Evolutionary conservation across 1,140 invertebrate species (phyloP).

Genomic region (Polyergus mexicanus): DNA sequence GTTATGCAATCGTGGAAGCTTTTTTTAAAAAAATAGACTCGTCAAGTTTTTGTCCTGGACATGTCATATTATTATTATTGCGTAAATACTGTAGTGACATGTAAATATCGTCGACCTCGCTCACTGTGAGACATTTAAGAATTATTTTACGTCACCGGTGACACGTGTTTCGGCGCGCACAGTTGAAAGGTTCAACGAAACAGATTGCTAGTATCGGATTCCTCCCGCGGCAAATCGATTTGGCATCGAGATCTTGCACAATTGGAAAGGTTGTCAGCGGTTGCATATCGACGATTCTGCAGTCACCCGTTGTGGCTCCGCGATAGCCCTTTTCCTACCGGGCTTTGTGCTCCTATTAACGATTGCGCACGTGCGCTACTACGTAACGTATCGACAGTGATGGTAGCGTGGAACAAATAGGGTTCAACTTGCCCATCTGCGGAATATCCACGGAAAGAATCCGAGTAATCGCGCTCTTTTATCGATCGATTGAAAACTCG

Average conservation of each 20-base stretch:
- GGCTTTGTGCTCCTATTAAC: constrained; percentile 68
- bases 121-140: neutral
- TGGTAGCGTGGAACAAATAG: constrained; percentile 24
- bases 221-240: constrained; percentile 62
- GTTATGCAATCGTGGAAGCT: neutral
- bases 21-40: neutral
- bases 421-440: constrained; percentile 10
- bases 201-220: constrained; percentile 60
- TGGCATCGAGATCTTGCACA: constrained; percentile 70
- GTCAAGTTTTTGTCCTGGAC: neutral
- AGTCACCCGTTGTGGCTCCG: constrained; percentile 63
- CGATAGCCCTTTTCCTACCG: constrained; percentile 68
- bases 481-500: constrained; percentile 9
- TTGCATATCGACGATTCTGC: constrained; percentile 66
- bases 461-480: neutral
- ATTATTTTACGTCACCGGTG: neutral
- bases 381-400: constrained; percentile 71
- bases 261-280: constrained; percentile 71
- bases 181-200: constrained; percentile 46
- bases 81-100: neutral
- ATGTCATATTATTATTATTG: neutral
- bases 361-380: constrained; percentile 70
- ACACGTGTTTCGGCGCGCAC: neutral
- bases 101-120: neutral
- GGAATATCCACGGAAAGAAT: constrained; percentile 2